phyloP scores from a whole-genome alignment of 2,113 vertebrate genomes.

The Oryzias woworae region DNA sequence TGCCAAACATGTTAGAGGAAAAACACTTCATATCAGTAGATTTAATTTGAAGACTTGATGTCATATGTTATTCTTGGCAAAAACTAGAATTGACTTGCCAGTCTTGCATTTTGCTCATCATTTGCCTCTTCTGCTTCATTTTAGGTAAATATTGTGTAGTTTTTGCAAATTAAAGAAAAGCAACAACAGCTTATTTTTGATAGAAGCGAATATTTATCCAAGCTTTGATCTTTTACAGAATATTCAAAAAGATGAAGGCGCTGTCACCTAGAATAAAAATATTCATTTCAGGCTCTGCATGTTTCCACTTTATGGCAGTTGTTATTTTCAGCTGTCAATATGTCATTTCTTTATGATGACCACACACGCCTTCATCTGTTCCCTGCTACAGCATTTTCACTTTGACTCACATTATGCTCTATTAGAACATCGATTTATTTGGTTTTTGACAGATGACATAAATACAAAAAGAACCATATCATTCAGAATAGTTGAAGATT shows the following conservation, averaged over 20 bases:
- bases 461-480: no score
- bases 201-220: no score
- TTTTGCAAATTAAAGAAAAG: no score
- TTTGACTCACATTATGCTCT: background rate
- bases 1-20: slow-evolving; percentile 7
- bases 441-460: no score
- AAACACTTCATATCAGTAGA: slow-evolving; percentile 3
- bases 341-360: background rate
- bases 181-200: no score
- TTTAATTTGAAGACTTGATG: background rate
- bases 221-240: no score
- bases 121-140: no score
- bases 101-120: no score
- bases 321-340: slow-evolving; percentile 9
- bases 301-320: slow-evolving; percentile 9
- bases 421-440: background rate
- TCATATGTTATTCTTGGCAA: background rate
- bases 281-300: slow-evolving; percentile 5
- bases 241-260: no score
- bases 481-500: no score
- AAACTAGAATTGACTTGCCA: no score
- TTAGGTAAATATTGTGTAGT: no score
- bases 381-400: background rate
- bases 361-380: background rate
- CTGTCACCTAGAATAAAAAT: slow-evolving; percentile 4